A percentile compares a stretch with the other conserved stretches of the same genome.
Conservation (phyloP, 2,797 vertebrate species). For the Eleutherodactylus coqui region DNA sequence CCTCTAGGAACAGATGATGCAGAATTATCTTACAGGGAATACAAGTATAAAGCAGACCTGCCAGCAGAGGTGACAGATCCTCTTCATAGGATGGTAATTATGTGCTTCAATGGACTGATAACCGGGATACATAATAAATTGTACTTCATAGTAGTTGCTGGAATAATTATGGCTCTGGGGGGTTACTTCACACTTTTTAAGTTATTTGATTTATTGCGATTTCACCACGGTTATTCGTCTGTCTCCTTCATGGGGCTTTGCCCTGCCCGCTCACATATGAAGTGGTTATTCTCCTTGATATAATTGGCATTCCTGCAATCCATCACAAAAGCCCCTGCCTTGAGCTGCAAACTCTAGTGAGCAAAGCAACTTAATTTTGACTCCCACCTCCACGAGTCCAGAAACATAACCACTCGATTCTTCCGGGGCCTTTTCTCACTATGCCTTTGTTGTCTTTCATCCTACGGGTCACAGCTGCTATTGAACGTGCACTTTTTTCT, state of each 20-base stretch:
- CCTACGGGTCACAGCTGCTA: slow-evolving; percentile 77
- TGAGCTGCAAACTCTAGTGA: background rate
- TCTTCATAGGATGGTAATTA: background rate
- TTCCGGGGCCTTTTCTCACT: slow-evolving; percentile 70
- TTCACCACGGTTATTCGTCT: background rate
- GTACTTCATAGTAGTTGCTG: background rate
- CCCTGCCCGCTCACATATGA: background rate
- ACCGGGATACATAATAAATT: background rate
- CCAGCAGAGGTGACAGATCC: too few relatives aligned
- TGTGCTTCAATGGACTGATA: background rate
- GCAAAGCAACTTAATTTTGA: slow-evolving; percentile 48
- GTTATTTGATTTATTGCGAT: slow-evolving; percentile 11
- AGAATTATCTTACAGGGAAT: too few relatives aligned
- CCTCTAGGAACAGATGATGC: too few relatives aligned
- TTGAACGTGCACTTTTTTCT: slow-evolving; percentile 75
- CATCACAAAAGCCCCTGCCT: background rate
- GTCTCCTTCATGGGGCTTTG: background rate
- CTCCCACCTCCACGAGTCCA: slow-evolving; percentile 37
- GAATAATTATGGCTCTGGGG: background rate
- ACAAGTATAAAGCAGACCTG: too few relatives aligned
- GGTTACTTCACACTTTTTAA: background rate
- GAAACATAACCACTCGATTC: slow-evolving; percentile 69
- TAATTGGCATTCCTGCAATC: slow-evolving; percentile 9
- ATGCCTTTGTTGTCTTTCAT: slow-evolving; percentile 81
- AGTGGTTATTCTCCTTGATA: background rate